Evolutionary conservation across 2,888 invertebrate species (phyloP).

Genomic region (Chloroclysta siterata): DNA sequence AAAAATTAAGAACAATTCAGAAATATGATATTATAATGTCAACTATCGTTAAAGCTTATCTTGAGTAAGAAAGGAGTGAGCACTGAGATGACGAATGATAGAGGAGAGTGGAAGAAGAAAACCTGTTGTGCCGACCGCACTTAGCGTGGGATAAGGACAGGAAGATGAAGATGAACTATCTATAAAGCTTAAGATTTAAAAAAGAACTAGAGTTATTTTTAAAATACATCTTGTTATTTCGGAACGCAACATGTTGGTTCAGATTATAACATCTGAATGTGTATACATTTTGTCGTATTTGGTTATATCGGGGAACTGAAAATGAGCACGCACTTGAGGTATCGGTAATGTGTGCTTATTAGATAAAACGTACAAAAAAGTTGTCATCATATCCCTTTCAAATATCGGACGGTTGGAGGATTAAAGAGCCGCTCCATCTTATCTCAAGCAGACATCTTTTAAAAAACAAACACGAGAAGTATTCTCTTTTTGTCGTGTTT

Average conservation of each 20-base stretch:
- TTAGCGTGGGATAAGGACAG: too few species aligned
- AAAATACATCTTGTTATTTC: background rate
- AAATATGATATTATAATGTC: too few species aligned
- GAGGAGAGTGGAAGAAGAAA: too few species aligned
- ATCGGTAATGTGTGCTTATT: conserved; percentile 77
- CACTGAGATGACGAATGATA: too few species aligned
- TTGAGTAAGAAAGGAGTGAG: too few species aligned
- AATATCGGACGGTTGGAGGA: conserved; percentile 82
- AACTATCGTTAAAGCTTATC: background rate
- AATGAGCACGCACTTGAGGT: conserved; percentile 57
- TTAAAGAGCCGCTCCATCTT: conserved; percentile 83
- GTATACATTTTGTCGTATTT: conserved; percentile 35
- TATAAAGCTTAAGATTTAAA: background rate
- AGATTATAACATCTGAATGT: conserved; percentile 25
- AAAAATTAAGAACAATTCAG: too few species aligned
- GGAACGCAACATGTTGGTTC: conserved; percentile 12
- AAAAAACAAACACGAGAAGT: conserved; percentile 84
- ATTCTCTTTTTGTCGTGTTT: conserved; percentile 81
- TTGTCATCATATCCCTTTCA: conserved; percentile 85
- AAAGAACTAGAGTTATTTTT: conserved; percentile 5
- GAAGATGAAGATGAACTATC: too few species aligned
- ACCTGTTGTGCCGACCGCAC: too few species aligned
- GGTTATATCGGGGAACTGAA: conserved; percentile 31
- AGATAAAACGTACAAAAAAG: conserved; percentile 80
- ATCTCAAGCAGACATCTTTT: conserved; percentile 84